Evolutionary conservation across 2,888 invertebrate genomes (phyloP).

Genomic region (Pammene fasciana): DNA sequence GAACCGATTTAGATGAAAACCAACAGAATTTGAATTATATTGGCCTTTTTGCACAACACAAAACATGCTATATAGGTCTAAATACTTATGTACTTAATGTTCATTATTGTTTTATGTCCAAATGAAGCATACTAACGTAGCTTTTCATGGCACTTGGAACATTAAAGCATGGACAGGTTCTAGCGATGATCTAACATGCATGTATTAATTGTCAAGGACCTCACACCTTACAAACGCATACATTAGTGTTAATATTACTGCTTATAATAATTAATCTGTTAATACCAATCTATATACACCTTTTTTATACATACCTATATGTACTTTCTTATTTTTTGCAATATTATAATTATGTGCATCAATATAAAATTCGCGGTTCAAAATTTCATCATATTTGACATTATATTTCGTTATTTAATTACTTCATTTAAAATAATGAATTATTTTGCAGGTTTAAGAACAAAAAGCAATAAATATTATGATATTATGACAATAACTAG

Average conservation of each 20-base stretch:
- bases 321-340: too few species aligned
- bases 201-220: slow-evolving; percentile 66
- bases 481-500: slow-evolving; percentile 3
- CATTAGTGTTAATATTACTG: slow-evolving; percentile 20
- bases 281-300: background rate
- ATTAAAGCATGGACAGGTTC: slow-evolving; percentile 68
- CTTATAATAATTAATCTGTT: slow-evolving; percentile 2
- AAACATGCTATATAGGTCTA: too few species aligned
- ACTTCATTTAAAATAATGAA: too few species aligned
- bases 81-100: too few species aligned
- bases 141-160: slow-evolving; percentile 44
- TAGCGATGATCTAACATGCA: slow-evolving; percentile 73
- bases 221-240: slow-evolving; percentile 15
- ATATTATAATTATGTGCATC: background rate
- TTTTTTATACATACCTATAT: too few species aligned
- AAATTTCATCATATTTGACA: background rate
- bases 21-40: too few species aligned
- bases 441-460: background rate
- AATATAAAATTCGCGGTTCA: background rate
- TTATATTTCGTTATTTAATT: background rate
- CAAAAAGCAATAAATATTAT: background rate
- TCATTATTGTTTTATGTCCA: too few species aligned
- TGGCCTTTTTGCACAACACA: too few species aligned
- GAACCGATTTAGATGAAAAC: too few species aligned
- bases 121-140: background rate